Conservation (phyloP, 2,797 vertebrate genomes). For the Spheniscus humboldti region DNA sequence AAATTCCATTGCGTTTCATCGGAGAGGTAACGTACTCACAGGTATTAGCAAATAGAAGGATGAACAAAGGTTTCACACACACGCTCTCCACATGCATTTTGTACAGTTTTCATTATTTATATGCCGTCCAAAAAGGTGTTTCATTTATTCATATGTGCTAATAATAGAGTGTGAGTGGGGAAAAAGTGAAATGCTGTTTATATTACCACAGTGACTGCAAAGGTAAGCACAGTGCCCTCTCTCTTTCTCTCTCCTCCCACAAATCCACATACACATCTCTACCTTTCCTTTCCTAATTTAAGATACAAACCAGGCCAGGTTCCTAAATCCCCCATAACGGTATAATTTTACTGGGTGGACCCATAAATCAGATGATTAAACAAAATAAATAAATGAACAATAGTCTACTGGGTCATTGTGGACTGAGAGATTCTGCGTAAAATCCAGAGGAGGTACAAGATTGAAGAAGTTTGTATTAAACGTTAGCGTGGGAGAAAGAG, state of each 20-base stretch:
- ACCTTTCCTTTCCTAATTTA: neutral
- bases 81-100: fast-evolving
- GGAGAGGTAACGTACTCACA: neutral
- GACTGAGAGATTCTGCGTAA: neutral
- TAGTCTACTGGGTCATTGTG: neutral
- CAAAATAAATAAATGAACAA: neutral
- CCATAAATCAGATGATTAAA: neutral
- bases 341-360: neutral
- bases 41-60: neutral
- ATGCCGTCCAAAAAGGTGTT: neutral
- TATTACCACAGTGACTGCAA: neutral
- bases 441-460: neutral
- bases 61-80: neutral
- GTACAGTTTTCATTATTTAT: neutral
- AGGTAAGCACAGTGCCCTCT: neutral
- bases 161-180: neutral
- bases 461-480: neutral
- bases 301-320: neutral
- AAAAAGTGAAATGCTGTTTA: neutral
- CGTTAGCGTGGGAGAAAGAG: neutral
- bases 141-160: neutral
- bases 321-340: neutral
- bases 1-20: neutral
- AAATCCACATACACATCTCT: neutral
- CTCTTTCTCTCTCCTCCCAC: neutral